phyloP scores from a whole-genome alignment of 2,888 invertebrate species.

The Seira sanloemensis region DNA sequence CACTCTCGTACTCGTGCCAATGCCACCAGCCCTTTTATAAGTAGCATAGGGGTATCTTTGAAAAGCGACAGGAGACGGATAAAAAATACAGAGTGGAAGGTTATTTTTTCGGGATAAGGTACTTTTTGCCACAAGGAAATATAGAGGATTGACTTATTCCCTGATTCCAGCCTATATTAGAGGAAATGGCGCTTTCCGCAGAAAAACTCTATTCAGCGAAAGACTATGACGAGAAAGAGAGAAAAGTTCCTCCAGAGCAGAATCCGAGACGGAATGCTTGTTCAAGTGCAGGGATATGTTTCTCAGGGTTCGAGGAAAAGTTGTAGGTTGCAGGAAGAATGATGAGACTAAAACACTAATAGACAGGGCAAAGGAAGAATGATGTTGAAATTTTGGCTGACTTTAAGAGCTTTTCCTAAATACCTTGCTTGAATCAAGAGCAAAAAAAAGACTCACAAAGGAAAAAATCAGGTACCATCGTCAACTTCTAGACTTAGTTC shows the following conservation, averaged over 20 bases:
- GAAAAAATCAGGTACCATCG: background rate
- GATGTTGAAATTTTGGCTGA: slow-evolving; percentile 62
- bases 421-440: slow-evolving; percentile 11
- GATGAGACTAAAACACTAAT: slow-evolving; percentile 60
- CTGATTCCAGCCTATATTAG: slow-evolving; percentile 51
- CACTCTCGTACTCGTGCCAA: background rate
- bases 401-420: slow-evolving; percentile 56
- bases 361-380: slow-evolving; percentile 61
- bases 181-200: slow-evolving; percentile 25
- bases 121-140: slow-evolving; percentile 23
- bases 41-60: background rate
- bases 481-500: background rate
- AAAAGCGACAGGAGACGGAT: background rate
- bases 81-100: slow-evolving; percentile 21
- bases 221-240: too few relatives aligned
- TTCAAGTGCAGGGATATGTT: background rate
- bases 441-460: background rate
- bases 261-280: background rate
- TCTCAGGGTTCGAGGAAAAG: background rate
- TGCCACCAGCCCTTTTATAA: background rate
- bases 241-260: background rate
- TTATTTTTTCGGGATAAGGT: slow-evolving; percentile 18
- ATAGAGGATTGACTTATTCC: slow-evolving; percentile 57
- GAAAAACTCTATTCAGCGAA: background rate
- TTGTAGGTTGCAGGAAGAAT: slow-evolving; percentile 17